Percentiles rank a stretch among this genome's conserved stretches.
These are phyloP conservation scores for Brenthis ino DNA, from an alignment of 2,888 invertebrate genomes.

Conservation along the genomic window DNA sequence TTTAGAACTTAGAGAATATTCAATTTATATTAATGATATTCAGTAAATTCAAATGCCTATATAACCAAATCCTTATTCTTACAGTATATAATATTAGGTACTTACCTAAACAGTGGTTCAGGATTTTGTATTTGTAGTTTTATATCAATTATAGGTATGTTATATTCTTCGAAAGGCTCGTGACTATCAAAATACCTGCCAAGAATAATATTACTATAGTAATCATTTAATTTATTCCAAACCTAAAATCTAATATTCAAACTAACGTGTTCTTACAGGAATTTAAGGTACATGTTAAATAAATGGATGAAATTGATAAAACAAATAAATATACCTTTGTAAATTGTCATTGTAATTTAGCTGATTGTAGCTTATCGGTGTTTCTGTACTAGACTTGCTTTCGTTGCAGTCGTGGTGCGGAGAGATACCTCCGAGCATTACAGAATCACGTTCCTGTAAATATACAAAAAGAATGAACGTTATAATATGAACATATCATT, in stretches of 20 bases:
- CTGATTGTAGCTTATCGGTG: conserved; percentile 92
- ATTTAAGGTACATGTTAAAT: too few species aligned
- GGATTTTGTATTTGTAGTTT: conserved; percentile 5
- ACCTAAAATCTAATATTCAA: too few species aligned
- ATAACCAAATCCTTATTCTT: background rate
- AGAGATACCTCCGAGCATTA: conserved; percentile 92
- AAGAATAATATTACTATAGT: conserved; percentile 15
- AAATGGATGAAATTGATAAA: too few species aligned
- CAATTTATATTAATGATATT: too few species aligned
- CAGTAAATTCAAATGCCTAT: too few species aligned
- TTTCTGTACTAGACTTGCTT: conserved; percentile 90
- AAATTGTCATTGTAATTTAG: conserved; percentile 93
- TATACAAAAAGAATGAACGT: background rate
- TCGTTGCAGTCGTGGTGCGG: conserved; percentile 91
- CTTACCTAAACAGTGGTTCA: conserved; percentile 9
- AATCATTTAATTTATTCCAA: too few species aligned
- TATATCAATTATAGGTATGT: background rate
- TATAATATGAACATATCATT: background rate
- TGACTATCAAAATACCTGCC: conserved; percentile 45
- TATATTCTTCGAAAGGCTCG: conserved; percentile 33
- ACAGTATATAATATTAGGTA: conserved; percentile 15
- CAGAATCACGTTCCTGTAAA: conserved; percentile 88
- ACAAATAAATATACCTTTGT: conserved; percentile 74
- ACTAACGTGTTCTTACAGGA: too few species aligned
- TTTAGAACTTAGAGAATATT: too few species aligned